Evolutionary conservation across 2,113 vertebrate genomes (phyloP).

Genomic region (Natator depressus): DNA sequence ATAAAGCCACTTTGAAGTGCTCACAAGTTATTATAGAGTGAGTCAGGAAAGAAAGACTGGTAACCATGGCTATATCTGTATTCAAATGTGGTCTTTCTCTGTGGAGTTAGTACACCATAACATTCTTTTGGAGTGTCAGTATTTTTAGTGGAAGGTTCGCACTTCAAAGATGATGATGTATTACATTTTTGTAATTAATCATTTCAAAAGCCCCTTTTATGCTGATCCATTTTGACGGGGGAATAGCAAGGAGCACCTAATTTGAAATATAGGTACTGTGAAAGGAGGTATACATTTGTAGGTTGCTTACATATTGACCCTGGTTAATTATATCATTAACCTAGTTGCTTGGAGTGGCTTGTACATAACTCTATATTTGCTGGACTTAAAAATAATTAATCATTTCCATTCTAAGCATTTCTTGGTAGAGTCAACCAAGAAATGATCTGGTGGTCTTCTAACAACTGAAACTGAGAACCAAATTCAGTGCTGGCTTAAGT

Average conservation of each 20-base stretch:
- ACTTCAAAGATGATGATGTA: not conserved
- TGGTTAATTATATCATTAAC: not conserved
- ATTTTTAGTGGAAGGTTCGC: not conserved
- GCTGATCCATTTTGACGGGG: not conserved
- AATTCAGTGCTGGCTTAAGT: constrained; percentile 27
- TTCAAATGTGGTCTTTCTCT: not conserved
- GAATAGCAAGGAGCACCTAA: not conserved
- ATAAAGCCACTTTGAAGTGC: not conserved
- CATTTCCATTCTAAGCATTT: constrained; percentile 20
- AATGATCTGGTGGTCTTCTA: constrained; percentile 17
- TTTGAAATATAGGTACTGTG: not conserved
- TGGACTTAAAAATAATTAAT: not conserved
- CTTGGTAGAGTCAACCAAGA: not conserved
- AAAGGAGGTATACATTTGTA: not conserved
- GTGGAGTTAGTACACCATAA: not conserved
- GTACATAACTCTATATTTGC: not conserved
- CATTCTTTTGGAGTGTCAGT: not conserved
- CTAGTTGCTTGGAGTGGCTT: not conserved
- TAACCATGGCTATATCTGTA: not conserved
- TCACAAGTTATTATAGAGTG: not conserved
- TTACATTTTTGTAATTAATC: not conserved
- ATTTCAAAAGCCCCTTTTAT: not conserved
- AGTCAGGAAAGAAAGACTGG: not conserved
- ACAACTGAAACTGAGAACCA: constrained; percentile 41
- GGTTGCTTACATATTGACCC: not conserved